Evolutionary conservation across 2,113 vertebrate species (phyloP).

Genomic region (Clarias gariepinus): DNA sequence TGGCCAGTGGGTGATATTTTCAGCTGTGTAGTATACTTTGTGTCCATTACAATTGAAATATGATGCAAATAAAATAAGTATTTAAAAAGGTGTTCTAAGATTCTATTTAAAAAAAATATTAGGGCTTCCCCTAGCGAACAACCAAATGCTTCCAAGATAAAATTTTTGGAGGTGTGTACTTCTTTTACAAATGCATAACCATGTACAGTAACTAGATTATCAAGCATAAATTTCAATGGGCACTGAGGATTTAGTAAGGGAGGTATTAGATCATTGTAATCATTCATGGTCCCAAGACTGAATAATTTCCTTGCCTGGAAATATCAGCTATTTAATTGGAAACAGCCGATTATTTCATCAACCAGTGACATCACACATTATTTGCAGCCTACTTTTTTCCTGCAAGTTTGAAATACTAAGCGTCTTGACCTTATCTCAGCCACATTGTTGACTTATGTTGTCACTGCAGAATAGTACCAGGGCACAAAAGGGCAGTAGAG

Average conservation of each 20-base stretch:
- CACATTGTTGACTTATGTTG: slow-evolving; percentile 33
- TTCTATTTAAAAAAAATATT: too few relatives aligned
- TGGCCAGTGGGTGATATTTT: not conserved
- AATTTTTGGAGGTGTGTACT: not conserved
- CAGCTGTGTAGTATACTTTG: not conserved
- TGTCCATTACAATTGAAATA: not conserved
- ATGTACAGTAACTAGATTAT: not conserved
- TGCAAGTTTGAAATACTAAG: slow-evolving; percentile 11
- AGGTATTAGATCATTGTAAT: not conserved
- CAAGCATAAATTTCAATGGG: not conserved
- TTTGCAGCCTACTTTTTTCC: not conserved
- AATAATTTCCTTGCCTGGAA: slow-evolving; percentile 10
- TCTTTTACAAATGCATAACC: not conserved
- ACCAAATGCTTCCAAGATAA: not conserved
- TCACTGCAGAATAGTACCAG: slow-evolving; percentile 16
- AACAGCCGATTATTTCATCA: slow-evolving; percentile 8
- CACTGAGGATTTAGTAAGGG: too few relatives aligned
- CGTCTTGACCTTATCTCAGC: slow-evolving; percentile 12
- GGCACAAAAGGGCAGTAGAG: not conserved
- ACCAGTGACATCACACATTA: slow-evolving; percentile 6
- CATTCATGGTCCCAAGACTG: not conserved
- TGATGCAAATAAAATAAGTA: not conserved
- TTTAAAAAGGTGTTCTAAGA: too few relatives aligned
- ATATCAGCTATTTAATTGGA: slow-evolving; percentile 5
- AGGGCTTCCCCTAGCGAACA: not conserved